Evolutionary conservation across 1,140 invertebrate genomes (phyloP).

Genomic region (Eriocheir sinensis): DNA sequence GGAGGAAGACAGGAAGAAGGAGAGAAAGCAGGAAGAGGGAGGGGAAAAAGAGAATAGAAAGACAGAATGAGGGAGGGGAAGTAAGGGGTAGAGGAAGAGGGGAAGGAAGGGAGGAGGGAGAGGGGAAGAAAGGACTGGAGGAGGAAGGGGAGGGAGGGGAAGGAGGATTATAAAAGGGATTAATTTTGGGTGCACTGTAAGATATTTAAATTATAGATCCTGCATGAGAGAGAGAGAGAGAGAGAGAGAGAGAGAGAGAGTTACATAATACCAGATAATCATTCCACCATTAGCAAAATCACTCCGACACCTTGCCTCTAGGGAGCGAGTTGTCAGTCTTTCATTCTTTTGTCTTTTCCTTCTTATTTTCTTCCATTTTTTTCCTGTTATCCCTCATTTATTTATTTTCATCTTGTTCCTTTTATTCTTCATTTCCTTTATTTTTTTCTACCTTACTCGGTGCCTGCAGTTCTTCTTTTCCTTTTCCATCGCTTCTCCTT

Average conservation of each 20-base stretch:
- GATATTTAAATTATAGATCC: too few relatives aligned
- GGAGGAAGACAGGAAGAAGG: neutral
- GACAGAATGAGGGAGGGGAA: too few relatives aligned
- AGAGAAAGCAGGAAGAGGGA: neutral
- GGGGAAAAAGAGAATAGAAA: neutral
- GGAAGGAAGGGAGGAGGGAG: neutral
- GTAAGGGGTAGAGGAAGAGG: too few relatives aligned
- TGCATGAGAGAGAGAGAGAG: constrained; percentile 3
- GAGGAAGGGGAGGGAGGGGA: neutral
- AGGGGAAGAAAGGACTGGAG: neutral
- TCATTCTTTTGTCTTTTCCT: neutral
- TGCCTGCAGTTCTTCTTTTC: too few relatives aligned
- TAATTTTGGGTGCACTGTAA: too few relatives aligned
- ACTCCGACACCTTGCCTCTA: neutral
- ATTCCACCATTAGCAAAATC: neutral
- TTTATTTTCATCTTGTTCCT: neutral
- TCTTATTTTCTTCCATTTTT: neutral
- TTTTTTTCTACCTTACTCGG: too few relatives aligned
- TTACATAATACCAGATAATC: neutral
- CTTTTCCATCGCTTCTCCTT: too few relatives aligned
- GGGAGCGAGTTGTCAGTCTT: neutral
- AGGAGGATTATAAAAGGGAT: neutral
- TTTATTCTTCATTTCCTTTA: neutral
- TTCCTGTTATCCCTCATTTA: too few relatives aligned
- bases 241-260: neutral